Percentiles rank a stretch among this genome's conserved stretches.
Conservation (phyloP, 1,140 invertebrate genomes). For the Luehdorfia chinensis region DNA sequence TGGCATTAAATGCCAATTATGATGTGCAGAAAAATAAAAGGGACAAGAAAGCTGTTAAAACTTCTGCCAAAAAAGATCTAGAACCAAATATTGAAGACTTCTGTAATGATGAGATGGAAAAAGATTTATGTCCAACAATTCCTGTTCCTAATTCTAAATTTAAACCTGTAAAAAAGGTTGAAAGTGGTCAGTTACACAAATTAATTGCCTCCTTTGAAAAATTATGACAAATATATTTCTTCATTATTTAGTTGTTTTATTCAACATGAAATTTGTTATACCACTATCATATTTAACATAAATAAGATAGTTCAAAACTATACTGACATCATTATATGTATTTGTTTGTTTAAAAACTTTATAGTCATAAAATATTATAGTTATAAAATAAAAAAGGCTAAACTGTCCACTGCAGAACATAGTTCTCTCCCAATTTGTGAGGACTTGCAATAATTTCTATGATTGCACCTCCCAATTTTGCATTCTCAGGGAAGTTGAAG, state of each 20-base stretch:
- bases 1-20: conserved; percentile 65
- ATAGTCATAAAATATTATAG: too few relatives aligned
- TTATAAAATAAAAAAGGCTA: too few relatives aligned
- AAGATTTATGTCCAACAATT: conserved; percentile 51
- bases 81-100: conserved; percentile 74
- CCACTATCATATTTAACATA: background rate
- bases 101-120: conserved; percentile 46
- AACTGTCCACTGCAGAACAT: too few relatives aligned
- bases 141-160: conserved; percentile 52
- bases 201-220: conserved; percentile 53
- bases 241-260: background rate
- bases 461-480: too few relatives aligned
- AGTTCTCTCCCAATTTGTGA: too few relatives aligned
- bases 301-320: too few relatives aligned
- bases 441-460: too few relatives aligned
- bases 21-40: conserved; percentile 37
- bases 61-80: conserved; percentile 47
- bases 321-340: too few relatives aligned
- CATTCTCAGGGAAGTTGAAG: too few relatives aligned
- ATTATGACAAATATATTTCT: conserved; percentile 43
- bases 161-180: conserved; percentile 42
- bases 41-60: conserved; percentile 33
- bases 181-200: conserved; percentile 49
- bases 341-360: too few relatives aligned
- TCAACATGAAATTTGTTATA: background rate